These are phyloP conservation scores for Gallinago stenura DNA, from an alignment of 2,797 vertebrate genomes.

Conservation along the genomic window DNA sequence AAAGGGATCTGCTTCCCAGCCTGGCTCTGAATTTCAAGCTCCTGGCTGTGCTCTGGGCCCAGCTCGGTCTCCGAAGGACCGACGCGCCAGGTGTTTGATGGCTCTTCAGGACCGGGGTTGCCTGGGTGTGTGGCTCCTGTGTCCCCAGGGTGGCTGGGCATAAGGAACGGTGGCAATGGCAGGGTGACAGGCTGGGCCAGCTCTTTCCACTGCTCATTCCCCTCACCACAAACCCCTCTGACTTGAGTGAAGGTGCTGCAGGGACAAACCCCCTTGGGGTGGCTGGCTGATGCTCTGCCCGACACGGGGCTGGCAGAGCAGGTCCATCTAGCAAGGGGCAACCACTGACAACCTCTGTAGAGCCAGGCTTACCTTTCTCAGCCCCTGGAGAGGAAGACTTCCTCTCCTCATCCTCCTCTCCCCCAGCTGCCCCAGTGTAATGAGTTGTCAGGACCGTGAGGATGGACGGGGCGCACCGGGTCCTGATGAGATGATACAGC, in stretches of 20 bases:
- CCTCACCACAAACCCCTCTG: rapidly evolving
- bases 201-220: rapidly evolving
- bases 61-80: rapidly evolving
- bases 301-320: rapidly evolving
- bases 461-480: conserved; percentile 72
- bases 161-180: rapidly evolving
- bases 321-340: background rate
- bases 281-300: background rate
- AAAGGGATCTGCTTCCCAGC: background rate
- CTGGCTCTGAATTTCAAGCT: conserved; percentile 2
- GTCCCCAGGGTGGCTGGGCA: background rate
- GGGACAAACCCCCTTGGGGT: rapidly evolving
- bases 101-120: background rate
- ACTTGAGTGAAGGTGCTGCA: rapidly evolving
- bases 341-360: background rate
- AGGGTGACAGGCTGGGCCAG: background rate
- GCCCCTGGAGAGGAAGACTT: background rate
- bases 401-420: background rate
- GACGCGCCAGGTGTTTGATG: background rate
- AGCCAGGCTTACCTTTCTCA: background rate
- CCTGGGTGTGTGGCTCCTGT: rapidly evolving
- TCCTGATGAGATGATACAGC: conserved; percentile 83
- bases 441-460: conserved; percentile 78
- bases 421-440: conserved; percentile 59
- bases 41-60: background rate